Evolutionary conservation across 2,113 vertebrate species (phyloP).

Genomic region (Cardinalis cardinalis): DNA sequence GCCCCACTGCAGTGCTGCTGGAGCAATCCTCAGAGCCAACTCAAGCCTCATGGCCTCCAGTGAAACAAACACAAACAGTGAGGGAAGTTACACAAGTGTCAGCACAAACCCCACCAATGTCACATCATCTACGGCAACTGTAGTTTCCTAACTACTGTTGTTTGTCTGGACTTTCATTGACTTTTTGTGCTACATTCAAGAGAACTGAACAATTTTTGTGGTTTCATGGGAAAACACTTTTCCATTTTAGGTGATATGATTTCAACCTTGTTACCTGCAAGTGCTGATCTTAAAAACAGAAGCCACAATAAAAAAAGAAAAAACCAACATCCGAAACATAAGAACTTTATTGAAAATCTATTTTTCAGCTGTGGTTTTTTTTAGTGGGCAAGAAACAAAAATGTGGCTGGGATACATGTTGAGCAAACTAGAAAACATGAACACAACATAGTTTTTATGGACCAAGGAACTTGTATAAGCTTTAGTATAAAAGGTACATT

Average conservation of each 20-base stretch:
- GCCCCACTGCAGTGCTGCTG: conserved; percentile 95
- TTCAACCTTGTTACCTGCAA: conserved; percentile 72
- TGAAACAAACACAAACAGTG: conserved; percentile 78
- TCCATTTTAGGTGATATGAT: conserved; percentile 69
- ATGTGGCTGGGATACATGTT: conserved; percentile 78
- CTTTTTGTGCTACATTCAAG: conserved; percentile 79
- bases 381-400: conserved; percentile 81
- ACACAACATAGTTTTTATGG: conserved; percentile 96
- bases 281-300: conserved; percentile 72
- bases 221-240: conserved; percentile 79
- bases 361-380: conserved; percentile 77
- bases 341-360: conserved; percentile 73
- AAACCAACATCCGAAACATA: conserved; percentile 59
- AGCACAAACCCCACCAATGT: conserved; percentile 86
- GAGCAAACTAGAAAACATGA: conserved; percentile 81
- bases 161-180: conserved; percentile 71
- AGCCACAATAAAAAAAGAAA: conserved; percentile 73
- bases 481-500: conserved; percentile 99
- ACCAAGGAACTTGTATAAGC: conserved; percentile 99
- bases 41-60: conserved; percentile 85
- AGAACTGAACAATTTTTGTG: conserved; percentile 79
- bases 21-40: conserved; percentile 91
- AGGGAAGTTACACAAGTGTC: conserved; percentile 82
- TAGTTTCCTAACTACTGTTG: conserved; percentile 92
- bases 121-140: conserved; percentile 89